phyloP scores from a whole-genome alignment of 2,113 vertebrate species.

The Carlito syrichta region DNA sequence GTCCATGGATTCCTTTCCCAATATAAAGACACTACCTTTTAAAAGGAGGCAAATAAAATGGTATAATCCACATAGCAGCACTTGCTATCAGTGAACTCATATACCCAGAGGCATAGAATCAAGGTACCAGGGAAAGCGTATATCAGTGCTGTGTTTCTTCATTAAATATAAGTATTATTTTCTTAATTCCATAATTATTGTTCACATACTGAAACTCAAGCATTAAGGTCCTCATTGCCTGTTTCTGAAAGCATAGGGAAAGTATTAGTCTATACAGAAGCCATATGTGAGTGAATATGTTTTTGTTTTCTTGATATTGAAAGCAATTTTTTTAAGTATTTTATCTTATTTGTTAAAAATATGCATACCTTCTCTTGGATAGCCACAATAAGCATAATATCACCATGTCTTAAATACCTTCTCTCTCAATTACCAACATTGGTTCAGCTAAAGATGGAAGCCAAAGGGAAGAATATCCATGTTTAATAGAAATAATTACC shows the following conservation, averaged over 20 bases:
- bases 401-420: neutral
- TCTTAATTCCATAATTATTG: neutral
- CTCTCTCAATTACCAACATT: no score
- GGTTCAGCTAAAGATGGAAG: neutral
- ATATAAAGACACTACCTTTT: neutral
- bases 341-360: neutral
- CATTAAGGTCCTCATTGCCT: no score
- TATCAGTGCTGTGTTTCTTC: neutral
- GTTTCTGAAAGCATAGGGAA: neutral
- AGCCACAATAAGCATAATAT: neutral
- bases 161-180: neutral
- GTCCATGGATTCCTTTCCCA: neutral
- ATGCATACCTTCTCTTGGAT: no score
- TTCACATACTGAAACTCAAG: accelerated
- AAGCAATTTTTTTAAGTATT: no score
- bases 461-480: neutral
- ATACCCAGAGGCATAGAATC: neutral
- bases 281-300: neutral
- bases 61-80: neutral
- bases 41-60: neutral
- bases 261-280: no score
- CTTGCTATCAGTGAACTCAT: accelerated
- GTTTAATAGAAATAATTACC: neutral
- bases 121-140: accelerated
- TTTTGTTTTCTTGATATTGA: neutral